phyloP scores from a whole-genome alignment of 2,113 vertebrate species.

The Corythaixoides concolor region DNA sequence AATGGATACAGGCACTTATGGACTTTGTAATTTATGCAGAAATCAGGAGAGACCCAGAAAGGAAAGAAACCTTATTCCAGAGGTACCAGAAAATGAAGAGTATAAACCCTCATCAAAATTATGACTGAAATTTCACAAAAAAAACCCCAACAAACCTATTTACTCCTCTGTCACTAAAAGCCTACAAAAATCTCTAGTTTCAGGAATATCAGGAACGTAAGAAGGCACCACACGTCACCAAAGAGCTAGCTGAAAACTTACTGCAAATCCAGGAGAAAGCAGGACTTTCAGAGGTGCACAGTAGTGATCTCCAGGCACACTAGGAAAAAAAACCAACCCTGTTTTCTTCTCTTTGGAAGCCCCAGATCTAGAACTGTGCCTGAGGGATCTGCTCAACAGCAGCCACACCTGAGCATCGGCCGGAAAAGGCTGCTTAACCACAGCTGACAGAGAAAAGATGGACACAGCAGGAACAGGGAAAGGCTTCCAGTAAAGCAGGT shows the following conservation, averaged over 20 bases:
- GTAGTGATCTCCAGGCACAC: not conserved
- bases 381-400: not conserved
- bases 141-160: not conserved
- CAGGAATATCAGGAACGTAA: not conserved
- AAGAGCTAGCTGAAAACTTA: not conserved
- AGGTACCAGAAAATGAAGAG: not conserved
- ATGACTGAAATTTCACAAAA: not conserved
- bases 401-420: not conserved
- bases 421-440: not conserved
- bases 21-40: not conserved
- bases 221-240: not conserved
- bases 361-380: not conserved
- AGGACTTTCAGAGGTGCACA: not conserved
- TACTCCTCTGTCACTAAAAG: not conserved
- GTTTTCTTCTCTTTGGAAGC: not conserved
- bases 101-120: not conserved
- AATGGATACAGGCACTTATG: not conserved
- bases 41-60: not conserved
- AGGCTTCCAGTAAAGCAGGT: slow-evolving; percentile 26
- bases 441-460: not conserved
- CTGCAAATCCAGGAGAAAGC: not conserved
- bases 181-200: not conserved
- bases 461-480: not conserved
- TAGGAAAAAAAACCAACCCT: not conserved
- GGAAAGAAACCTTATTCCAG: not conserved